These are phyloP conservation scores for Stratiomys singularior DNA, from an alignment of 2,888 invertebrate species.

Conservation along the genomic window DNA sequence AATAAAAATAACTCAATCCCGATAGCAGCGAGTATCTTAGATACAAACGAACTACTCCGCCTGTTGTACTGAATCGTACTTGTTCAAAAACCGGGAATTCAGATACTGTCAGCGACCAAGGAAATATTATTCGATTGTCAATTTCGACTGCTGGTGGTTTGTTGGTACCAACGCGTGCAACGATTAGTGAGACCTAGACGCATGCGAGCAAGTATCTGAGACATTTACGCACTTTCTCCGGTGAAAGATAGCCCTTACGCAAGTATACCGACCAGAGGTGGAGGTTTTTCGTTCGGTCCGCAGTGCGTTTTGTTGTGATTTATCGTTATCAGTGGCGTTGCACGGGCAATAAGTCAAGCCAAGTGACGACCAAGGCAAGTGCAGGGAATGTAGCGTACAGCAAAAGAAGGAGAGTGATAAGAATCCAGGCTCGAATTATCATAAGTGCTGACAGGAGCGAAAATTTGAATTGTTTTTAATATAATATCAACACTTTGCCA, in stretches of 20 bases:
- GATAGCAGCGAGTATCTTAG: not conserved
- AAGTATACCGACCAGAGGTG: not conserved
- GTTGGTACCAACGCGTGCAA: not conserved
- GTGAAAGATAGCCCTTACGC: not conserved
- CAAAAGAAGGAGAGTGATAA: constrained; percentile 6
- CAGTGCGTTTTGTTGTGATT: constrained; percentile 16
- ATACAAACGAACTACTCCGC: not conserved
- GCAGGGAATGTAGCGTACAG: not conserved
- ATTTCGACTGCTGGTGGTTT: not conserved
- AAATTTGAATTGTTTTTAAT: not conserved
- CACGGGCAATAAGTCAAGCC: not conserved
- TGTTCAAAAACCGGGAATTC: too few relatives aligned
- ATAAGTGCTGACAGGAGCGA: constrained; percentile 21
- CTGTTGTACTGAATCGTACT: too few relatives aligned
- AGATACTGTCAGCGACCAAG: too few relatives aligned
- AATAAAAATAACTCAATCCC: constrained; percentile 26
- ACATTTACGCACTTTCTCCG: not conserved
- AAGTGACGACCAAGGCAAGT: not conserved
- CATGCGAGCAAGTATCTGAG: not conserved
- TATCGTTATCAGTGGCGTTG: constrained; percentile 24
- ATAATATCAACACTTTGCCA: not conserved
- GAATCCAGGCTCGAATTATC: not conserved
- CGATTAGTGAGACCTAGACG: not conserved
- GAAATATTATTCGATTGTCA: too few relatives aligned
- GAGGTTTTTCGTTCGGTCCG: not conserved